Base-by-base conservation (phyloP, 1,140 invertebrate genomes). In the Hyphantria cunea region DNA sequence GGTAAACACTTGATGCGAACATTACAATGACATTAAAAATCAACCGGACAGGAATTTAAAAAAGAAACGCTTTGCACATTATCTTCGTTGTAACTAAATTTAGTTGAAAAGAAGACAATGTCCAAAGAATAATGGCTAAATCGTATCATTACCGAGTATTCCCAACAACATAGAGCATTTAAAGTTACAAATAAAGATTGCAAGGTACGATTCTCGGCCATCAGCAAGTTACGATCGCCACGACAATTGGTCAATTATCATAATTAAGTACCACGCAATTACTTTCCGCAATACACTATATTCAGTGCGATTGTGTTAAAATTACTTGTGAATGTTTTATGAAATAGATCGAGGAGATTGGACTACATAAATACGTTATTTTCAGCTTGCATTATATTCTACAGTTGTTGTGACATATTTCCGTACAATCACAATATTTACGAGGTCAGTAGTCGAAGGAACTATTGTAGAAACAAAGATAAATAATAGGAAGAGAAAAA, bases 201-300 rank as follows among this genome's bases (percentile, higher is more conserved):
- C 4, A 7, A 39, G 34, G 33, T 56, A 49, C 65, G 71, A 70
- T 67, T 54, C 50, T 47, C 56, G 42, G 65, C 70, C 64, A 64
- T 37, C 45, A 56, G 33, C 32, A 37, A 42, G 53, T 56, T 58
- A 66, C 67, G 59, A 69, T 66, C 55, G 53, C 56, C 34, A 39
- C 45, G 59, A 64, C 66, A 76, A 76, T 76, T 76, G 70, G 55
- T 55, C 65, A 73, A 76, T 76, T 76, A 72, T 70, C 59, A 64
- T 70, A 72, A 72, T 76, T 68, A 73, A 73, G 72, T 72, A 65
- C 61, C 45, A 13, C 58, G 52, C 68, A 74, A 74, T 71, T 52
- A 58, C n/a, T 48, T 56, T 49, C 51, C 54, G 64, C 69, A 66
- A 39, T 72, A 54, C 62, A 51, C 62, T 62, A 39, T 47, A 62